phyloP scores from a whole-genome alignment of 2,797 vertebrate genomes.

The Alfaro cultratus region DNA sequence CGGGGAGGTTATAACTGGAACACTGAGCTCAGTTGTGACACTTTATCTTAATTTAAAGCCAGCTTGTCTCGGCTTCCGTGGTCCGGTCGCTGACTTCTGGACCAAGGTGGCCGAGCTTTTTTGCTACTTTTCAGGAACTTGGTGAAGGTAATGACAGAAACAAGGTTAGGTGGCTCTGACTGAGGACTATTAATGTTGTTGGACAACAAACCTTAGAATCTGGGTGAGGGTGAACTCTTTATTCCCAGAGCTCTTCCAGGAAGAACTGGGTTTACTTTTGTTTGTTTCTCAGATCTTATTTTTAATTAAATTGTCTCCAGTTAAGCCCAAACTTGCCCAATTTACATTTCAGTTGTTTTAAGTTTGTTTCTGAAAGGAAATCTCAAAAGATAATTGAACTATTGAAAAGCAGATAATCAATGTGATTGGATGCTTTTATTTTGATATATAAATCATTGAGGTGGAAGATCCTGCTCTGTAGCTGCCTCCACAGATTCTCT shows the following conservation, averaged over 20 bases:
- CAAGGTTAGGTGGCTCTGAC: slow-evolving; percentile 40
- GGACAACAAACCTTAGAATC: slow-evolving; percentile 4
- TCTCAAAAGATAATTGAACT: neutral
- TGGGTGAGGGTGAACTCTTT: slow-evolving; percentile 11
- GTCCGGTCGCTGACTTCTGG: slow-evolving; percentile 43
- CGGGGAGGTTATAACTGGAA: slow-evolving; percentile 69
- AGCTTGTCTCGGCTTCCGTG: slow-evolving; percentile 41
- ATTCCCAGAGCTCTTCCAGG: slow-evolving; percentile 9
- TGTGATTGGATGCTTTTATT: neutral
- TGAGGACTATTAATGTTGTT: slow-evolving; percentile 1
- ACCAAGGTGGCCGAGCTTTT: slow-evolving; percentile 57
- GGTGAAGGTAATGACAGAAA: slow-evolving; percentile 43
- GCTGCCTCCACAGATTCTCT: neutral
- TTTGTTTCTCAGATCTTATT: slow-evolving; percentile 2
- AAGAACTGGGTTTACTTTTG: neutral
- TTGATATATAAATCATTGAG: neutral
- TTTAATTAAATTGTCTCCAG: neutral
- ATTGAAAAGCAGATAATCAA: neutral
- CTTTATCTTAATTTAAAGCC: slow-evolving; percentile 80
- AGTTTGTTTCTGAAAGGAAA: neutral
- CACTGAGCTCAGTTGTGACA: slow-evolving; percentile 60
- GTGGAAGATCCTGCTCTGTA: neutral
- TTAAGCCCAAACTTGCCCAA: neutral
- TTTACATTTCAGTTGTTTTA: neutral
- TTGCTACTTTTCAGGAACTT: slow-evolving; percentile 48